Conservation (phyloP, 2,888 invertebrate genomes). For the Capitulum mitella region DNA sequence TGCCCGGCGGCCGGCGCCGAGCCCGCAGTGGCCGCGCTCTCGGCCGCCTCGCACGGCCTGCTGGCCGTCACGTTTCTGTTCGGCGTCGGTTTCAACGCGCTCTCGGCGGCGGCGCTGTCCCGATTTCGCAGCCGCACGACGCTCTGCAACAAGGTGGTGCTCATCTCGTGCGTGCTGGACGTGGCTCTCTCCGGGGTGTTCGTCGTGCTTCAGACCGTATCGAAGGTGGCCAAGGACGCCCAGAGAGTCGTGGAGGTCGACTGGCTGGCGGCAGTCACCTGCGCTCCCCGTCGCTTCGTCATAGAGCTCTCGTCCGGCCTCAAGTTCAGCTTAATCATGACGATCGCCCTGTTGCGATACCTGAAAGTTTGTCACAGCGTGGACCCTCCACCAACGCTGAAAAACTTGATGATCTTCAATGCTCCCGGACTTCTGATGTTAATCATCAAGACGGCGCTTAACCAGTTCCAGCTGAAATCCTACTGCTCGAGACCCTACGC, state of each 20-base stretch:
- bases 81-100: neutral
- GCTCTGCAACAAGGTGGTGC: neutral
- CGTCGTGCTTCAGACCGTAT: neutral
- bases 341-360: conserved; percentile 7
- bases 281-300: neutral
- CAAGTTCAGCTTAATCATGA: neutral
- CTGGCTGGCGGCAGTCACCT: neutral
- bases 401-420: neutral
- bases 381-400: neutral
- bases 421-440: neutral
- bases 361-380: neutral
- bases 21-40: neutral
- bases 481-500: neutral
- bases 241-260: neutral
- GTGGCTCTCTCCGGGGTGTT: neutral
- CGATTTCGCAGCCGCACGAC: neutral
- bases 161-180: neutral
- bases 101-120: neutral
- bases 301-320: neutral
- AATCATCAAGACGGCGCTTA: neutral
- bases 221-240: neutral
- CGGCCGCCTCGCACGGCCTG: neutral
- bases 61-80: neutral
- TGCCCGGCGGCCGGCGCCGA: neutral
- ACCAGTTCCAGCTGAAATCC: neutral